A percentile compares a stretch with the other conserved stretches of the same genome.
Evolutionary conservation across 2,797 vertebrate species (phyloP).

Genomic region (Dryobates pubescens): DNA sequence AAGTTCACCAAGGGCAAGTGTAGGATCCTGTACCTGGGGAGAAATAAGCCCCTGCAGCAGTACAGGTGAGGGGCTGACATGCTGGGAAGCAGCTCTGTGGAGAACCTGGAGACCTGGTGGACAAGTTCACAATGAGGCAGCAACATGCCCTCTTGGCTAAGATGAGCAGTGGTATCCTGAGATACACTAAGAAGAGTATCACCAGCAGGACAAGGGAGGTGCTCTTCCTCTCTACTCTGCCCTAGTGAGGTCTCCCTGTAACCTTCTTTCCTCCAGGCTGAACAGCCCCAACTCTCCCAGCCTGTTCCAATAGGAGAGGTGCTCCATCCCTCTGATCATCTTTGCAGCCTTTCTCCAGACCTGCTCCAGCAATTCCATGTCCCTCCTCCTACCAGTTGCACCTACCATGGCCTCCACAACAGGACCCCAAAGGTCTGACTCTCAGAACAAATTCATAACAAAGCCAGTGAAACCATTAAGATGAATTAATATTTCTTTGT

Average conservation of each 20-base stretch:
- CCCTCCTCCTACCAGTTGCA: not conserved
- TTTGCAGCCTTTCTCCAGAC: no score
- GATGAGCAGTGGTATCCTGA: not conserved
- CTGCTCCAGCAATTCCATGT: no score
- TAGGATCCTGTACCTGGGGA: not conserved
- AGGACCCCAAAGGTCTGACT: not conserved
- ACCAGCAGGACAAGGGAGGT: not conserved
- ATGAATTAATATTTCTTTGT: not conserved
- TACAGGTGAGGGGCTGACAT: no score
- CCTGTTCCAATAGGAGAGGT: no score
- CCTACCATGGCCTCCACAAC: not conserved
- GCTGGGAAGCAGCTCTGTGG: no score
- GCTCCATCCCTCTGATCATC: no score
- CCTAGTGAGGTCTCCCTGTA: not conserved
- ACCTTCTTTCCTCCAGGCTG: no score
- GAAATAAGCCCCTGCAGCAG: no score
- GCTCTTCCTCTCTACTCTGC: not conserved
- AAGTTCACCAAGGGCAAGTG: not conserved
- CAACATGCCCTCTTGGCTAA: not conserved
- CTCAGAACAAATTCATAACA: not conserved
- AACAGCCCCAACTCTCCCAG: no score
- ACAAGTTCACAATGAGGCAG: not conserved
- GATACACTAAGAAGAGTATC: not conserved
- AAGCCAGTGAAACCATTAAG: not conserved
- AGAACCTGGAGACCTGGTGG: not conserved